These are phyloP conservation scores for Hyposoter dolosus DNA, from an alignment of 2,888 invertebrate genomes.

Conservation along the genomic window DNA sequence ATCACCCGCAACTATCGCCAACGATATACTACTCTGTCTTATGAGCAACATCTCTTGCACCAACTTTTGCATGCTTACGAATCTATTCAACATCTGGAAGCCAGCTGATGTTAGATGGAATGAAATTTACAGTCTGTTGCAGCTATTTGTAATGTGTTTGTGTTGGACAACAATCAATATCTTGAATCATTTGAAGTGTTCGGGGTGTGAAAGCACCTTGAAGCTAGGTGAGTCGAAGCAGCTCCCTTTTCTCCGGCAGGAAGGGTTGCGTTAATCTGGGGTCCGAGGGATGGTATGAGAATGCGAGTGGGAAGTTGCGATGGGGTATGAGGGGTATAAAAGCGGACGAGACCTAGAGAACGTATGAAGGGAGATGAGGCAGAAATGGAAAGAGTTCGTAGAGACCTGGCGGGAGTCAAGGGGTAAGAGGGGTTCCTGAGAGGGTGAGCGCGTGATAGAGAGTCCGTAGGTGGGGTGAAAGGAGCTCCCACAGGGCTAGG, in stretches of 20 bases:
- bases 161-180: background rate
- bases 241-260: constrained; percentile 79
- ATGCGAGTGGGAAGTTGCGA: constrained; percentile 43
- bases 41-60: constrained; percentile 13
- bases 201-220: constrained; percentile 75
- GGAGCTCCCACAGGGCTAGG: constrained; percentile 74
- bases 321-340: constrained; percentile 46
- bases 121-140: background rate
- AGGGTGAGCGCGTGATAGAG: constrained; percentile 73
- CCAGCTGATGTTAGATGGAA: background rate
- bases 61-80: constrained; percentile 1
- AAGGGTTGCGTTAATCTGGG: constrained; percentile 83
- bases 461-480: constrained; percentile 69
- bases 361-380: constrained; percentile 65
- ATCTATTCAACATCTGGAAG: background rate
- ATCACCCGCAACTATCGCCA: constrained; percentile 64
- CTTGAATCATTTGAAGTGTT: constrained; percentile 15
- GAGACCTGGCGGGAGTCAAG: constrained; percentile 67
- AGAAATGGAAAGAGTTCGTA: constrained; percentile 71
- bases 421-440: constrained; percentile 71
- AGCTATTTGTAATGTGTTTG: background rate
- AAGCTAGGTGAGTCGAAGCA: constrained; percentile 80
- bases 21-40: constrained; percentile 28
- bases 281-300: constrained; percentile 77
- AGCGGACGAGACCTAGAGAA: constrained; percentile 64